Base-by-base conservation (phyloP, 2,113 vertebrate species). In the Cacatua alba region DNA sequence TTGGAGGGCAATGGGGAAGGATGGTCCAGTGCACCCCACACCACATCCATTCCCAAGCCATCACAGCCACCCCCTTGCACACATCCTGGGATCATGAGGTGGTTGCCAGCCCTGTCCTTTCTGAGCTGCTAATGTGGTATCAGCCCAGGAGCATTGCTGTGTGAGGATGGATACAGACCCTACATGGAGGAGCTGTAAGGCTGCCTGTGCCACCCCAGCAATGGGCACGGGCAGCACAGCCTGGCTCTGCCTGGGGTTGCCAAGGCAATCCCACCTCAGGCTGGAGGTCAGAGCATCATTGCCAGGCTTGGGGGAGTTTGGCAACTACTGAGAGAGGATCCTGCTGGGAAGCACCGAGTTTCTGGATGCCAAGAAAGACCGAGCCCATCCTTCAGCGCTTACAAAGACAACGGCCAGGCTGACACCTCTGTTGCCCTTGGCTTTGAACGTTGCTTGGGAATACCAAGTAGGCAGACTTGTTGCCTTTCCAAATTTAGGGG, bases 391-490 rank as follows among this genome's bases (percentile, higher is more conserved):
- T 91, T 95, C 94, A 89, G 49, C 8, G 52, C 31, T 80, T 64
- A 68, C 31, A 93, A 96, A 95, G 83, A 83, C 88, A 76, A 86
- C 70, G 85, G 95, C 91, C 91, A 95, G 67, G 82, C 78, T 90
- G 92, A 86, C 37, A 48, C 19, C 57, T 76, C 67, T 67, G 51
- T 6, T 69, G 44, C 83, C 52, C 35, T 86, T 6, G 11, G 80
- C 75, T 83, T 52, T 90, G 69, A 72, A 21, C n/a, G 3, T 67
- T 24, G 65, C 70, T 55, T 29, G 64, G 86, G 95, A 96, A 97
- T 94, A 92, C 51, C 88, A 96, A 97, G 74, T 13, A 96, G 95
- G 95, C 82, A 81, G 88, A 59, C 53, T 90, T 91, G 77, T 81
- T 86, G n/a, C 24, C 52, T 88, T 87, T 94, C 75, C 92, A 93